phyloP scores from a whole-genome alignment of 2,113 vertebrate genomes.

The Talpa occidentalis region DNA sequence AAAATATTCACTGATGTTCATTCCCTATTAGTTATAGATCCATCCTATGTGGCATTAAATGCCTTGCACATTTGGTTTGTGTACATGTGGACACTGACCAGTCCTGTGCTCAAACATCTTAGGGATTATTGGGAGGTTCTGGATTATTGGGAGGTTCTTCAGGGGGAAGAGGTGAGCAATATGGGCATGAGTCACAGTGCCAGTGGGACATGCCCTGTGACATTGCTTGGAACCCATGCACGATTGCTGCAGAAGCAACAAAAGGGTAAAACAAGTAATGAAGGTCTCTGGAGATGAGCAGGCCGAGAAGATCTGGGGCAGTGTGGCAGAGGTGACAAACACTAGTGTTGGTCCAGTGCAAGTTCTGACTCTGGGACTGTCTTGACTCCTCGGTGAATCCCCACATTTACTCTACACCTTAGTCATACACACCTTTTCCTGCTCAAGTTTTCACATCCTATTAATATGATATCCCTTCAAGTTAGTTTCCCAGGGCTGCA shows the following conservation, averaged over 20 bases:
- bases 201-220: neutral
- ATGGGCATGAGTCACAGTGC: accelerated
- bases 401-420: neutral
- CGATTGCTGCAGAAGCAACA: neutral
- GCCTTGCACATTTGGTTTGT: neutral
- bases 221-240: no score
- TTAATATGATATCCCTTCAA: no score
- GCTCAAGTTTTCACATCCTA: neutral
- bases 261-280: neutral
- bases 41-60: neutral
- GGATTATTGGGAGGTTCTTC: neutral
- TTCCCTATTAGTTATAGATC: neutral
- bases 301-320: no score
- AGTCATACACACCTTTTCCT: neutral
- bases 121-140: neutral
- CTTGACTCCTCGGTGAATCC: neutral
- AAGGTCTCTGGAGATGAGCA: neutral
- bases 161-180: neutral
- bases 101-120: neutral
- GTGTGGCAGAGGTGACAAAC: no score
- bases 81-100: neutral
- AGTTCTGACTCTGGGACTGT: neutral
- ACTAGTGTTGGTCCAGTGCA: accelerated
- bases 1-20: neutral
- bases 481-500: neutral